Base-by-base conservation (phyloP, 2,888 invertebrate genomes). In the Glaucopsyche alexis region DNA sequence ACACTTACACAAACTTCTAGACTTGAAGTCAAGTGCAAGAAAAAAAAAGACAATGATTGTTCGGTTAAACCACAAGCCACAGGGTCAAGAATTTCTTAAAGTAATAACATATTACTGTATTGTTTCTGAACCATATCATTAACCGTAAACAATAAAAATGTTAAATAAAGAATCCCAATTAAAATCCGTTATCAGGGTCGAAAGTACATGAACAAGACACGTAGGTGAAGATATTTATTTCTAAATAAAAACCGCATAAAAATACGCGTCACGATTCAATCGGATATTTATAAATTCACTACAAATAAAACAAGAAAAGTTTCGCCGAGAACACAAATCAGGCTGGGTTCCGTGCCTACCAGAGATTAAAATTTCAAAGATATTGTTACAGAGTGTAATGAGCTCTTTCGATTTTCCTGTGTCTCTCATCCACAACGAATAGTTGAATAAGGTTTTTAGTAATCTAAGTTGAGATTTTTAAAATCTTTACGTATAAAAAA, bases 251-350 rank as follows among this genome's bases (percentile, higher is more conserved):
- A 69, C 49, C 69, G 29, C 49, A 69, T 69, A 47, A 69, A 47
- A 19, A 69, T 19, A 29, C 69, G 49, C 16, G 29, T 47, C 69
- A 69, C 69, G 69, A 67, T 16, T 45, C n/a, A 45, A 69, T 47
- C 69, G 69, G 47, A 69, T 19, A n/a, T n/a, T n/a, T n/a, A 69
- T 69, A 69, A 69, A 69, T 69, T 69, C 45, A 49, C 49, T 47
- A 49, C 16, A 47, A 69, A 69, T 45, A 38, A 49, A 49, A 69
- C 42, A 49, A 49, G 69, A 19, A 49, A 42, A 11, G 13, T 14
- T 29, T 29, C 16, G 7, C 11, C 7, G 47, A 49, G 7, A 69
- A 47, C 13, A 19, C 5, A 13, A 16, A 14, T 42, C 5, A 16
- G 19, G 9, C 3, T 67, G 49, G 38, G 69, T 69, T 69, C 69